Evolutionary conservation across 2,888 invertebrate genomes (phyloP).

Genomic region (Platyscelio sp.): DNA sequence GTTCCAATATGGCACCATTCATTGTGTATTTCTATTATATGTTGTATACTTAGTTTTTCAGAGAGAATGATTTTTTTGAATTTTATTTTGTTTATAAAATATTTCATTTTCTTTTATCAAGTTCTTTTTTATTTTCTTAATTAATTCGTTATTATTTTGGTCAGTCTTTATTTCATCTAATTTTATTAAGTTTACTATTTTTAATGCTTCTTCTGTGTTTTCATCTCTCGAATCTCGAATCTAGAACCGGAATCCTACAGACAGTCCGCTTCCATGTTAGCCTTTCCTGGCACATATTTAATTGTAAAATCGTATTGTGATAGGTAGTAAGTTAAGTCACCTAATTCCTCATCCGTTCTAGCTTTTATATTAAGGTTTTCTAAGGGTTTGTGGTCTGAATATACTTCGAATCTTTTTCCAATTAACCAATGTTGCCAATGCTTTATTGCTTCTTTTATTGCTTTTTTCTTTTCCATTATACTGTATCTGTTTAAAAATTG

Average conservation of each 20-base stretch:
- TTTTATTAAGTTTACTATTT: background rate
- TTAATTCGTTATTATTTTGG: background rate
- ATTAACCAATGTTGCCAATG: background rate
- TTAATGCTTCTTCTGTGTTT: background rate
- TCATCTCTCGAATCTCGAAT: too few species aligned
- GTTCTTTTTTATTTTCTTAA: background rate
- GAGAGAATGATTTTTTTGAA: background rate
- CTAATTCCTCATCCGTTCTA: slow-evolving; percentile 1
- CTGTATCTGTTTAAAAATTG: slow-evolving; percentile 15
- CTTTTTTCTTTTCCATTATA: slow-evolving; percentile 2
- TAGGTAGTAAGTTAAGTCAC: background rate
- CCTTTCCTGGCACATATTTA: background rate
- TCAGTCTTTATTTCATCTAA: background rate
- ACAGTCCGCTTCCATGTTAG: background rate
- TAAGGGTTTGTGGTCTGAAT: background rate
- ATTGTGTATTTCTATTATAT: slow-evolving; percentile 11
- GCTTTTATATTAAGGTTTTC: background rate
- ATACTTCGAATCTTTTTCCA: background rate
- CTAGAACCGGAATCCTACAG: background rate
- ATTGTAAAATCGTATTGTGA: background rate
- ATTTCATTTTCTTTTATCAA: background rate
- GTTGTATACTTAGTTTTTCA: slow-evolving; percentile 17
- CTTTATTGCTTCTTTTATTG: background rate
- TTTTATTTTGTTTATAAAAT: background rate
- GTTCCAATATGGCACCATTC: slow-evolving; percentile 54